Base-by-base conservation (phyloP, 2,797 vertebrate genomes). In the Hydrolagus colliei region DNA sequence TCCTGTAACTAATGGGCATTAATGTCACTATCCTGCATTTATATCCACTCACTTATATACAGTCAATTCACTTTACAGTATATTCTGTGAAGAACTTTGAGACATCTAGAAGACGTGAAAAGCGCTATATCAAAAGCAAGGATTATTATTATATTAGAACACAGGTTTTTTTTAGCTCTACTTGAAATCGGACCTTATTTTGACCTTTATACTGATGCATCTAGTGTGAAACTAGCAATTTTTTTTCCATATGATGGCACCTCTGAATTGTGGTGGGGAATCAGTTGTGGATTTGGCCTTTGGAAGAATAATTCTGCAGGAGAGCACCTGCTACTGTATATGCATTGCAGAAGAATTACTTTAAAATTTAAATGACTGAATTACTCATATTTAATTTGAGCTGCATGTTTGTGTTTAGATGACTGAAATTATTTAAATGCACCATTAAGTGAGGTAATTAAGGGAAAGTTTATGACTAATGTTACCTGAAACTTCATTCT, bases 311-410 rank as follows among this genome's bases (percentile, higher is more conserved):
- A 35, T 32, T n/a, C 12, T 52, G 65, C n/a, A 71, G 41, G 12
- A n/a, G 62, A 84, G 32, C 27, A 63, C 20, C n/a, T 63, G 18
- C 11, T 27, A 27, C 27, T 27, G 27, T 27, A 27, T 27, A 27
- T 27, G 27, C 27, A 52, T 52, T 52, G 63, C 18, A 59, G 11
- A 11, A 16, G n/a, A 32, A 61, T 52, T 27, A 32, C 13, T 14
- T 62, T 61, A 20, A 18, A 4, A 65, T 32, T 80, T 16, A 59
- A 65, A 16, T n/a, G 20, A 20, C 5, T 8, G 12, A 61, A 63
- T 80, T 80, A 2, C 77, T 79, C 63, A 14, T 80, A 27, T 67
- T 80, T 67, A 67, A 35, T 65, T 67, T 80, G n/a, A 18, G 16
- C 16, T 82, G 22, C 16, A 41, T 35, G 35, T 41, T 20, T 5